Evolutionary conservation across 1,140 invertebrate species (phyloP).

Genomic region (Neoseiulus cucumeris): DNA sequence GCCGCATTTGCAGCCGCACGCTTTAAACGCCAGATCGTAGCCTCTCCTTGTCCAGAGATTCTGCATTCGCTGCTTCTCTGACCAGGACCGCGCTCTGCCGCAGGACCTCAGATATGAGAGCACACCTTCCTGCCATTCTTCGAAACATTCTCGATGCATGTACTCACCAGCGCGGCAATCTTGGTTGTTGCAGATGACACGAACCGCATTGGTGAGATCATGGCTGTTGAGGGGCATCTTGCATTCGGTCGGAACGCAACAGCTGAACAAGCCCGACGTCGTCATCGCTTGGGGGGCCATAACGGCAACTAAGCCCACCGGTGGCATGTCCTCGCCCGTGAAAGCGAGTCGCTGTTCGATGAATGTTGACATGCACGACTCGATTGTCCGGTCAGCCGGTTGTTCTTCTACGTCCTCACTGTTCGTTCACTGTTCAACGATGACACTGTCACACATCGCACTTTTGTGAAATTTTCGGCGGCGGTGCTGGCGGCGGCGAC

Average conservation of each 20-base stretch:
- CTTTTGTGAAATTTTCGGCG: no score
- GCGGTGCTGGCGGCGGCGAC: no score
- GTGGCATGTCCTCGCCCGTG: neutral
- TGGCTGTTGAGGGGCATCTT: constrained; percentile 43
- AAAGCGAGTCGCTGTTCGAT: neutral
- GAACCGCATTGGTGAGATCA: constrained; percentile 49
- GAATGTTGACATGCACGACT: neutral
- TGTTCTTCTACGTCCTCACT: neutral
- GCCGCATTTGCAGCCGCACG: constrained; percentile 51
- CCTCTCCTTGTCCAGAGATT: constrained; percentile 95
- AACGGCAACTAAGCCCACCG: neutral
- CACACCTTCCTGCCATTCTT: constrained; percentile 69
- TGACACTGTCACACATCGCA: no score
- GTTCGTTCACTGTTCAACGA: neutral
- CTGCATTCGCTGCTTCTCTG: constrained; percentile 72
- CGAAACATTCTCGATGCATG: constrained; percentile 90
- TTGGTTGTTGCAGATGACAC: constrained; percentile 87
- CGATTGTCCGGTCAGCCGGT: neutral
- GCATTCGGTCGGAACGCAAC: constrained; percentile 59
- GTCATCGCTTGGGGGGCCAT: neutral
- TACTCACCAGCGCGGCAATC: constrained; percentile 60
- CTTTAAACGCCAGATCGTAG: constrained; percentile 76
- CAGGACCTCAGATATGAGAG: constrained; percentile 67
- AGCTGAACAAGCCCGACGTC: constrained; percentile 26
- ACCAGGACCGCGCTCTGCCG: constrained; percentile 74